Conservation (phyloP, 2,113 vertebrate species). For the Nanorana parkeri region DNA sequence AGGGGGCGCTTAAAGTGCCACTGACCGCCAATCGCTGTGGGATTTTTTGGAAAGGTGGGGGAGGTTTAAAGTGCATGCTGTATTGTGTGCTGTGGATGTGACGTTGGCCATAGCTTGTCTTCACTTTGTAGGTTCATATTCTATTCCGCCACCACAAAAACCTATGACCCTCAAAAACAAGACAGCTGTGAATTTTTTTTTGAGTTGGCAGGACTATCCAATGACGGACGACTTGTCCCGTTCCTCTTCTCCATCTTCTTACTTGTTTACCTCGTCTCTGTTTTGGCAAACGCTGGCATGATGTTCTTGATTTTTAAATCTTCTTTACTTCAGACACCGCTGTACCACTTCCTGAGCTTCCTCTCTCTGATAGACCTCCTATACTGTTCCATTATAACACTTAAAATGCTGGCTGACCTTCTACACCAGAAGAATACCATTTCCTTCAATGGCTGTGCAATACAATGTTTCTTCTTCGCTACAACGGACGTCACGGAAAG, state of each 20-base stretch:
- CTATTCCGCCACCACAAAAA: too few relatives aligned
- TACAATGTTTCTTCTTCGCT: conserved; percentile 8
- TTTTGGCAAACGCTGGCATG: neutral
- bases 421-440: neutral
- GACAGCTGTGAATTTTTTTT: neutral
- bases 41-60: too few relatives aligned
- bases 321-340: neutral
- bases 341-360: conserved; percentile 7
- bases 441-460: neutral
- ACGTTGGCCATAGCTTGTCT: too few relatives aligned
- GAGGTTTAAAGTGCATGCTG: too few relatives aligned
- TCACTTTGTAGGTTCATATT: too few relatives aligned
- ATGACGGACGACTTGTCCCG: neutral
- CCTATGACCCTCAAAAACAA: neutral
- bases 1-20: too few relatives aligned
- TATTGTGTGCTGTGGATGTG: too few relatives aligned
- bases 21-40: too few relatives aligned
- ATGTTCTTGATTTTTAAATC: neutral
- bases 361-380: conserved; percentile 10
- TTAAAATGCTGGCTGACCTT: conserved; percentile 17
- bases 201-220: neutral
- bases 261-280: neutral
- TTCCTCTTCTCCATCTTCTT: neutral
- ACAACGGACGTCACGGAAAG: neutral
- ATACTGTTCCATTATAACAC: conserved; percentile 1